These are phyloP conservation scores for Pilophorus perplexus DNA, from an alignment of 2,888 invertebrate species.

Conservation along the genomic window DNA sequence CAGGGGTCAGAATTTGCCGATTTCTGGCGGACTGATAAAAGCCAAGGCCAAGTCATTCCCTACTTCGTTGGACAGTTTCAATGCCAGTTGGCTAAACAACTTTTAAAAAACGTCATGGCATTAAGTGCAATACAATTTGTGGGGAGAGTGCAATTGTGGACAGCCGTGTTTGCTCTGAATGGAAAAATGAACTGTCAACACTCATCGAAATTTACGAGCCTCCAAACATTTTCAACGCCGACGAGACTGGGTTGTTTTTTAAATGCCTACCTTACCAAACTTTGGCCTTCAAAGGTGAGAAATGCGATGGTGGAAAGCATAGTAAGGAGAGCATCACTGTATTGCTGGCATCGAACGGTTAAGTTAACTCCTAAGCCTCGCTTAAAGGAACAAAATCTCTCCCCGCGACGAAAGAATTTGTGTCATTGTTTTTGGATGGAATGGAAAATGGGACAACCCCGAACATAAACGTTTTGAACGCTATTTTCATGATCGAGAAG, in stretches of 20 bases:
- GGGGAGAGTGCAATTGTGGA: not conserved
- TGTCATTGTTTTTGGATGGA: not conserved
- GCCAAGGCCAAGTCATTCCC: not conserved
- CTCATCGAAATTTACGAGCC: conserved; percentile 1
- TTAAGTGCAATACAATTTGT: not conserved
- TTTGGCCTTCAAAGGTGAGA: conserved; percentile 3
- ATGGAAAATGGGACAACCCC: not conserved
- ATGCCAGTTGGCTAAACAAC: not conserved
- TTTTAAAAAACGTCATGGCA: not conserved
- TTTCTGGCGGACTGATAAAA: not conserved
- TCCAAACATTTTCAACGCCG: not conserved
- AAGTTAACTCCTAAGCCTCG: conserved; percentile 4
- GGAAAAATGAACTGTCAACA: not conserved
- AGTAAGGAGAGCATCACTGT: conserved; percentile 4
- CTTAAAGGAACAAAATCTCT: no score
- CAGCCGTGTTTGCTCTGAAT: not conserved
- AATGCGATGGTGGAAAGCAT: not conserved
- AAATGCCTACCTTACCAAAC: conserved; percentile 7
- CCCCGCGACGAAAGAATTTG: no score
- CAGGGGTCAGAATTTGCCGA: not conserved
- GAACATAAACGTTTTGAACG: not conserved
- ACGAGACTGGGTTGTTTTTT: conserved; percentile 3
- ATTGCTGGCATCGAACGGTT: not conserved
- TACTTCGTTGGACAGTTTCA: not conserved
- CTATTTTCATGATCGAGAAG: not conserved